Percentiles rank a stretch among this genome's conserved stretches.
Conservation (phyloP, 2,797 vertebrate species). For the Thunnus albacares region DNA sequence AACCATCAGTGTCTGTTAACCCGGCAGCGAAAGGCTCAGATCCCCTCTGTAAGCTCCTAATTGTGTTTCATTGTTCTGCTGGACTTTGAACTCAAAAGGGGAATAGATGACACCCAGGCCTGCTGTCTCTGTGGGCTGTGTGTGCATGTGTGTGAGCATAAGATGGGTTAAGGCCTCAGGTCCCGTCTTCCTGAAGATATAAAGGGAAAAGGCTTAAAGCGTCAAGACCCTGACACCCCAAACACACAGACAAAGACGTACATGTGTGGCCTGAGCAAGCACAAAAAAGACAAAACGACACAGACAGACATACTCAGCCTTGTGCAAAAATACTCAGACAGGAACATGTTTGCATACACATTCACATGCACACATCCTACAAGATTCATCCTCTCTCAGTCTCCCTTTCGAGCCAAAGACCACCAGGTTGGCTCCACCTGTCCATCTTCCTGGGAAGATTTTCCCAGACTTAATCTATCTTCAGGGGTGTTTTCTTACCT, state of each 20-base stretch:
- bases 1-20: constrained; percentile 59
- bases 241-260: constrained; percentile 69
- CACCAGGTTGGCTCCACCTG: constrained; percentile 66
- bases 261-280: constrained; percentile 74
- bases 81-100: constrained; percentile 84
- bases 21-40: constrained; percentile 71
- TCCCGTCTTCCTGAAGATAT: constrained; percentile 54
- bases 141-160: constrained; percentile 16
- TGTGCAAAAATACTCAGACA: constrained; percentile 28
- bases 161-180: constrained; percentile 50
- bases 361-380: constrained; percentile 35
- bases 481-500: constrained; percentile 32
- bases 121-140: constrained; percentile 56
- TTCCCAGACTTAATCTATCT: constrained; percentile 62
- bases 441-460: constrained; percentile 36
- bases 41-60: constrained; percentile 84
- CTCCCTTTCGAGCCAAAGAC: constrained; percentile 36
- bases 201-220: constrained; percentile 72
- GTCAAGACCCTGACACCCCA: constrained; percentile 73
- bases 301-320: constrained; percentile 28
- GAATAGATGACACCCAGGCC: constrained; percentile 72
- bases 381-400: constrained; percentile 2
- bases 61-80: constrained; percentile 80
- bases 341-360: constrained; percentile 27
- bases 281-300: constrained; percentile 22